Percentiles rank a stretch among this genome's conserved stretches.
Evolutionary conservation across 2,113 vertebrate genomes (phyloP).

Genomic region (Heterochromis multidens): DNA sequence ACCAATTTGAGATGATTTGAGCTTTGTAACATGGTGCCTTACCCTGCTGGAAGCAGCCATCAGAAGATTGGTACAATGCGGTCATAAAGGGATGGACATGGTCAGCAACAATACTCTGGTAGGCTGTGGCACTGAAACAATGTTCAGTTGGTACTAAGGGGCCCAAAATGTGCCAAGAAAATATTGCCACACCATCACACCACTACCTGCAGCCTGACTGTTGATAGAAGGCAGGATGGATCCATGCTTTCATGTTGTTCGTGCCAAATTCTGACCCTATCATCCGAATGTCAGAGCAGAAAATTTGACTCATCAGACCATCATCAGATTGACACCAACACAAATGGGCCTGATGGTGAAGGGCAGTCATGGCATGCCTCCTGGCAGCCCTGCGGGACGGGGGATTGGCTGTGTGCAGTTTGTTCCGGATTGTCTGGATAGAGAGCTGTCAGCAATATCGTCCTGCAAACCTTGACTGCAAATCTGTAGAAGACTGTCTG

Average conservation of each 20-base stretch:
- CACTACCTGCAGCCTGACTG: neutral
- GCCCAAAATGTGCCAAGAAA: neutral
- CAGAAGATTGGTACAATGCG: accelerated
- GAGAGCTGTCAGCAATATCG: no score
- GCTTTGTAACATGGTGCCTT: neutral
- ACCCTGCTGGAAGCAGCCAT: neutral
- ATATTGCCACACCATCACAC: neutral
- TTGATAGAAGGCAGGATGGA: neutral
- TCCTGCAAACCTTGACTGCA: no score
- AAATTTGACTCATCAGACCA: neutral
- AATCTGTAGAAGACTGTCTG: no score
- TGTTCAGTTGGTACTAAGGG: neutral
- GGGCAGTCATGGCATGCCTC: no score
- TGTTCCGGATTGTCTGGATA: no score
- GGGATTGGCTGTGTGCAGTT: no score
- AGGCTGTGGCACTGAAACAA: neutral
- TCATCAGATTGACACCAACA: no score
- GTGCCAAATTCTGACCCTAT: neutral
- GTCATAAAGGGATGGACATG: neutral
- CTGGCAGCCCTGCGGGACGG: no score
- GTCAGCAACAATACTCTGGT: neutral
- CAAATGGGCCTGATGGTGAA: no score
- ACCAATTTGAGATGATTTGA: no score
- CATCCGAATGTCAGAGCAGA: neutral
- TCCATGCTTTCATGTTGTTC: neutral